Evolutionary conservation across 2,888 invertebrate genomes (phyloP), one percentile per base, ranked within the genome.

Genomic region (Trypoxylon attenuatum): DNA sequence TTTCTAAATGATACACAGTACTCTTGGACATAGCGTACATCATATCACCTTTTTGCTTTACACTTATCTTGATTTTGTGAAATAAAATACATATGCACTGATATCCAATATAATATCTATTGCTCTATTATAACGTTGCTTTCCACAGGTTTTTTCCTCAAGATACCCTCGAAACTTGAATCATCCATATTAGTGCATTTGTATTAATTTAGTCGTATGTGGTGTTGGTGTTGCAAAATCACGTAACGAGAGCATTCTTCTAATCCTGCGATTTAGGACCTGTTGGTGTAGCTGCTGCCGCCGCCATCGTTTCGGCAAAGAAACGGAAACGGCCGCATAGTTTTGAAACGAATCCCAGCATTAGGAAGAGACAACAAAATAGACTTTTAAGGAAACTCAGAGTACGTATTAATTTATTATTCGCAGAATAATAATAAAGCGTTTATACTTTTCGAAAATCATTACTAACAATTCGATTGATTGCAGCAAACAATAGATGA

Each of bases 261-360:
- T 46, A 57, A 66, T 59, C 42, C 23, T 41, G 60, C 54, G 55
- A 25, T 57, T 62, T 84, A 95, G 95, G 96, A 63, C 97, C 97
- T 8, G 94, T 97, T 59, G 98, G 98, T 45, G 96, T 98, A 87
- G 98, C 98, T 16, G 98, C 98, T 2, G 98, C 98, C 2, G 97
- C 98, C 41, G 98, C 98, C 41, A 98, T 98, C 78, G 96, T 96
- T 18, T 97, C 97, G 2, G 96, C 96, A 0, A 97, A 97, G 88
- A 98, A 98, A 85, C 91, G 97, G 81, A 97, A 97, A 89, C 89
- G 97, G 78, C 96, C 97, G 38, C 97, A 98, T 89, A 95, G 96
- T 60, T 98, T 98, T 87, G 98, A 98, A 89, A 97, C 97, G 52
- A 98, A 98, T 89, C 98, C 98, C 1, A 97, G 97, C 33, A 96